These are phyloP conservation scores for Ginglymostoma cirratum DNA, from an alignment of 2,113 vertebrate genomes.

Conservation along the genomic window DNA sequence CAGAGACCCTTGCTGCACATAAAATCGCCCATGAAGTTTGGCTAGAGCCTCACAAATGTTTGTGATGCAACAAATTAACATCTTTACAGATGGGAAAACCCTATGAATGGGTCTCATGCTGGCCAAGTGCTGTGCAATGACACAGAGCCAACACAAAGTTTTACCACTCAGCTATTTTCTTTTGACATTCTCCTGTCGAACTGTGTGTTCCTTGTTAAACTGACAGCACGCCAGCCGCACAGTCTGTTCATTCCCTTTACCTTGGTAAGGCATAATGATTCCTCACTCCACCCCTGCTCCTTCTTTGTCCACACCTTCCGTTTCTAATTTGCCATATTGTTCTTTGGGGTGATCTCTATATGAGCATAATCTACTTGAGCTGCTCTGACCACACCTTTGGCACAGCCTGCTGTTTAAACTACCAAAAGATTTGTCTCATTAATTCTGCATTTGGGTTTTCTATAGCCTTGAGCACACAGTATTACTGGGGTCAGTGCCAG, in stretches of 20 bases:
- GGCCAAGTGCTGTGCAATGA: neutral
- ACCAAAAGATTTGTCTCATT: no score
- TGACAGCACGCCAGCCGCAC: neutral
- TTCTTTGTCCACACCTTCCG: neutral
- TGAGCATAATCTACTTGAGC: neutral
- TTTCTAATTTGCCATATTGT: neutral
- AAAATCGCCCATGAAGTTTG: constrained; percentile 12
- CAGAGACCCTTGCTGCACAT: neutral
- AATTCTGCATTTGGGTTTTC: neutral
- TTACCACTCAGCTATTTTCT: neutral
- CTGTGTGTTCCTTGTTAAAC: neutral
- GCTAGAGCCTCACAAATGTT: neutral
- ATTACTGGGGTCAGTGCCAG: neutral
- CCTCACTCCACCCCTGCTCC: neutral
- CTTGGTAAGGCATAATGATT: neutral
- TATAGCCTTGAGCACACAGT: neutral
- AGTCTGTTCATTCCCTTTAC: neutral
- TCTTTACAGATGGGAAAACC: constrained; percentile 29
- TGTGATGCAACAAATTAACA: constrained; percentile 14
- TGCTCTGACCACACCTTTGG: neutral
- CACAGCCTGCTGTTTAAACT: neutral
- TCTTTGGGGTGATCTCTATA: neutral
- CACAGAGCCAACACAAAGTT: neutral
- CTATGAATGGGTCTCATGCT: neutral
- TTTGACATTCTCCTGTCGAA: neutral